Percentiles rank a stretch among this genome's conserved stretches.
These are phyloP conservation scores for Archips crataeganus DNA, from an alignment of 2,888 invertebrate genomes.

Conservation along the genomic window DNA sequence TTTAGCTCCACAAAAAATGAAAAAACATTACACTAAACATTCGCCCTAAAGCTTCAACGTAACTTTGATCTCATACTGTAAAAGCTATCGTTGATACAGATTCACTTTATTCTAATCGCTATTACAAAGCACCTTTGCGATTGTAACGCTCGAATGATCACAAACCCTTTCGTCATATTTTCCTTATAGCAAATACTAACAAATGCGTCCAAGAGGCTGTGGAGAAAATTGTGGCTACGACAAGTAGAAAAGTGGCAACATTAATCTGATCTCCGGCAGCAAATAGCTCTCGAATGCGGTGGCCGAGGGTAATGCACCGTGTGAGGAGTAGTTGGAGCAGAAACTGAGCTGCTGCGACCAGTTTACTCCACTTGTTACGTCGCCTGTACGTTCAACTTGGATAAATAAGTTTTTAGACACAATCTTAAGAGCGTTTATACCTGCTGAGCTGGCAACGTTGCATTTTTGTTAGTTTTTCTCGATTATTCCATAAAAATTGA, in stretches of 20 bases:
- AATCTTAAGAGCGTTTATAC: too few species aligned
- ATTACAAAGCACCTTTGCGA: conserved; percentile 10
- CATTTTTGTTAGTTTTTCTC: too few species aligned
- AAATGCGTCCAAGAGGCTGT: conserved; percentile 51
- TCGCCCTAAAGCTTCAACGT: neutral
- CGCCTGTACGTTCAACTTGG: neutral
- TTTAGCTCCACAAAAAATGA: neutral
- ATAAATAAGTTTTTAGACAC: neutral
- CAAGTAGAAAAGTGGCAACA: conserved; percentile 83
- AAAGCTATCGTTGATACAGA: conserved; percentile 1
- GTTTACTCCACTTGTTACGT: conserved; percentile 49
- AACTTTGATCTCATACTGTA: neutral
- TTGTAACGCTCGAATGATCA: conserved; percentile 3
- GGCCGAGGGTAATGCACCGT: conserved; percentile 82
- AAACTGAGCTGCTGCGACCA: conserved; percentile 68
- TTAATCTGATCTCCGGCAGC: conserved; percentile 82
- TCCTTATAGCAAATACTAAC: conserved; percentile 44
- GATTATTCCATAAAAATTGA: too few species aligned
- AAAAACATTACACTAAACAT: neutral
- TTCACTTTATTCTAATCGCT: conserved; percentile 9
- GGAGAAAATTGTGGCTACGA: conserved; percentile 69
- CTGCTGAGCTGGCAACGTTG: too few species aligned
- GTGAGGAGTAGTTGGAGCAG: conserved; percentile 74
- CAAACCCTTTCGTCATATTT: conserved; percentile 3
- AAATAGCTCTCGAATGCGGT: conserved; percentile 81